These are phyloP conservation scores for Laspeyria flexula DNA, from an alignment of 2,888 invertebrate species.

Conservation along the genomic window DNA sequence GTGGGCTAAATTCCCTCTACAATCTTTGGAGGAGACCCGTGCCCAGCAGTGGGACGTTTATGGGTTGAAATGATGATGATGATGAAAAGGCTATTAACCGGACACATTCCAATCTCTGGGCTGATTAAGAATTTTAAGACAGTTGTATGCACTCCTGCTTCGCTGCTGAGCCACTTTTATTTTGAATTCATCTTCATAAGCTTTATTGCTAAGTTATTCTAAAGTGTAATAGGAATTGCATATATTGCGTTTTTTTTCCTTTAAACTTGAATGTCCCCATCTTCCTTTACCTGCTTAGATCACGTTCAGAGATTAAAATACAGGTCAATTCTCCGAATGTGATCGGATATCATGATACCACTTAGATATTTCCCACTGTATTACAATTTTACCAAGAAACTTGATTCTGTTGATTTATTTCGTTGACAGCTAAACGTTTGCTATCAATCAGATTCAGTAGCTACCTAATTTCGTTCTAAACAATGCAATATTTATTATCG, in stretches of 20 bases:
- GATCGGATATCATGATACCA: constrained; percentile 64
- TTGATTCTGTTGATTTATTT: constrained; percentile 46
- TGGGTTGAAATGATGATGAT: too few relatives aligned
- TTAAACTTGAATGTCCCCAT: background rate
- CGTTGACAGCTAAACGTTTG: constrained; percentile 43
- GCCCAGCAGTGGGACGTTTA: too few relatives aligned
- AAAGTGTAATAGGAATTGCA: too few relatives aligned
- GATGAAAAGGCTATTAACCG: too few relatives aligned
- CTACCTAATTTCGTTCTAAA: constrained; percentile 28
- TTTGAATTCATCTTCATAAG: too few relatives aligned
- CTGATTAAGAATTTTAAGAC: too few relatives aligned
- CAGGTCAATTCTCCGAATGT: constrained; percentile 58
- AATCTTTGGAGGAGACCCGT: too few relatives aligned
- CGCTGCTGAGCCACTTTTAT: too few relatives aligned
- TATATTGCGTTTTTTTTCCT: background rate
- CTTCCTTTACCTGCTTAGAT: constrained; percentile 44
- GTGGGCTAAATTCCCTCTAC: too few relatives aligned
- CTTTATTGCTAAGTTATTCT: too few relatives aligned
- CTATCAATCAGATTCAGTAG: constrained; percentile 28
- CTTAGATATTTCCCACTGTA: constrained; percentile 49
- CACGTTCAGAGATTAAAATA: constrained; percentile 37
- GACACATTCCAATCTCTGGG: too few relatives aligned
- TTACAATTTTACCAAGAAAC: constrained; percentile 53
- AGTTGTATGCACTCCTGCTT: too few relatives aligned
- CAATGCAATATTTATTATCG: constrained; percentile 32